These are phyloP conservation scores for Acrocera orbiculus DNA, from an alignment of 2,888 invertebrate genomes.

Conservation along the genomic window DNA sequence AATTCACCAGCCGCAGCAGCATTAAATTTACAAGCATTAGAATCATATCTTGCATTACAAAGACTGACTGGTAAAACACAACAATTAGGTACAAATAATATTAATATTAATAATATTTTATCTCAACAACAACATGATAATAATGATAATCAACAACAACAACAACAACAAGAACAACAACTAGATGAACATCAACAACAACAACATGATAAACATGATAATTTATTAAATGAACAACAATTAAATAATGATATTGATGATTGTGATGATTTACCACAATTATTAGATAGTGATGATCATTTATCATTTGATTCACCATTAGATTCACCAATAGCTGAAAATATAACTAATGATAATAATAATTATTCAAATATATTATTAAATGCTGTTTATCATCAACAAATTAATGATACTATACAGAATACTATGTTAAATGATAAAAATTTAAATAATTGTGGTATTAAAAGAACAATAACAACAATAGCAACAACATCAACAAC, in stretches of 20 bases:
- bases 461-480: constrained; percentile 2
- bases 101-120: too few relatives aligned
- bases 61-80: constrained; percentile 54
- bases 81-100: constrained; percentile 48
- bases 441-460: constrained; percentile 8
- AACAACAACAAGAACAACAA: constrained; percentile 8
- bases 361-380: constrained; percentile 53
- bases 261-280: constrained; percentile 52
- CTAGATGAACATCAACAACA: constrained; percentile 9
- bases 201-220: constrained; percentile 8
- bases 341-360: constrained; percentile 43
- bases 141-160: constrained; percentile 6
- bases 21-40: constrained; percentile 66
- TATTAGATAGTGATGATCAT: constrained; percentile 58
- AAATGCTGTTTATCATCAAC: constrained; percentile 47
- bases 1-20: constrained; percentile 74
- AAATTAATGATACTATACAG: constrained; percentile 15
- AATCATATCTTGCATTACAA: constrained; percentile 70
- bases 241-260: constrained; percentile 40
- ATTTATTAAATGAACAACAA: constrained; percentile 11
- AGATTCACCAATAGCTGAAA: constrained; percentile 30
- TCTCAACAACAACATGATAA: background rate
- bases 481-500: background rate
- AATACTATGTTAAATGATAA: constrained; percentile 14
- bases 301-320: constrained; percentile 40